phyloP scores from a whole-genome alignment of 2,113 vertebrate genomes.

The Triplophysa siluroides region DNA sequence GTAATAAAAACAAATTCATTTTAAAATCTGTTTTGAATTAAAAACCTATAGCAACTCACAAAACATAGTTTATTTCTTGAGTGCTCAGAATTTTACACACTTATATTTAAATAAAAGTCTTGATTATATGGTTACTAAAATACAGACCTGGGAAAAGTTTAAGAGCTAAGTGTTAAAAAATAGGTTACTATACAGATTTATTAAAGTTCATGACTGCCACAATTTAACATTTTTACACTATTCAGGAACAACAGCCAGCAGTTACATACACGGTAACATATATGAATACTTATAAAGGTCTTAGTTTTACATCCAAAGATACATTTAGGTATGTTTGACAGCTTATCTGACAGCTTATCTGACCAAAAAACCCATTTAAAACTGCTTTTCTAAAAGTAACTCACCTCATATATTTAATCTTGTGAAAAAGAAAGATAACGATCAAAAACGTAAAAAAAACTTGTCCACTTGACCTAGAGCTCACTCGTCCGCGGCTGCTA shows the following conservation, averaged over 20 bases:
- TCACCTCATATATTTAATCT: slow-evolving; percentile 30
- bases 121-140: neutral
- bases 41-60: neutral
- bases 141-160: neutral
- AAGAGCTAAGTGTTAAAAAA: neutral
- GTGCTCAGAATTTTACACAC: neutral
- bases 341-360: neutral
- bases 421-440: neutral
- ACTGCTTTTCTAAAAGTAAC: neutral
- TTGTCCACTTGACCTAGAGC: slow-evolving; percentile 1
- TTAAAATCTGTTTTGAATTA: neutral
- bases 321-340: neutral
- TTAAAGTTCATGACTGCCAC: neutral
- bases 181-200: neutral
- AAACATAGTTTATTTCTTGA: neutral
- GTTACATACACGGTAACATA: neutral
- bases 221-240: neutral
- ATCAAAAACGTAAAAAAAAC: neutral
- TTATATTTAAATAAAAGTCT: neutral
- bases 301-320: neutral
- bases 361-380: neutral
- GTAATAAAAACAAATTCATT: neutral
- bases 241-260: neutral
- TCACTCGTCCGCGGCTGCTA: slow-evolving; percentile 26
- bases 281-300: neutral